Base-by-base conservation (phyloP, 2,113 vertebrate genomes). In the Dromiciops gliroides region DNA sequence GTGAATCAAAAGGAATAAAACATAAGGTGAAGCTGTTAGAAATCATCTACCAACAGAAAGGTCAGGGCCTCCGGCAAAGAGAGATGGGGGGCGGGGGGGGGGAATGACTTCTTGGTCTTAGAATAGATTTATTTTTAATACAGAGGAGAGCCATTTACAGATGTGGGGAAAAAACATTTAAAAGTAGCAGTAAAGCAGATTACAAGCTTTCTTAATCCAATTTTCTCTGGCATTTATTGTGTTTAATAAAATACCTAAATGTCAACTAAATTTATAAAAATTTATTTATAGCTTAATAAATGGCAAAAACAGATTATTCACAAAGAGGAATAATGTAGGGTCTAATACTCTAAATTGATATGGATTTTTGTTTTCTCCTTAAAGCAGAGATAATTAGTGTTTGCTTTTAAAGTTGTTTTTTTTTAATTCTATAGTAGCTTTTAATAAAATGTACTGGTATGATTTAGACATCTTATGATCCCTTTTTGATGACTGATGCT, bases 141-240 rank as follows among this genome's bases (percentile, higher is more conserved):
- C 53, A 98, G 93, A 98, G 51, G 95, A 98, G 94, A 93, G 92
- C 93, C 93, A 96, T 98, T 98, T 97, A 96, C 47, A 97, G 96
- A 95, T 97, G 97, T 91, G 95, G 94, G 96, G 51, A 96, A 95
- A 97, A 52, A 96, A 95, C 96, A 56, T 96, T 97, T 95, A 97
- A 94, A 97, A 93, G 94, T 97, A 95, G 95, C 95, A 98, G 92
- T 97, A 98, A 98, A 98, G 93, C 97, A 96, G 94, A 97, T 98
- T 98, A 98, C 95, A 98, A 98, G 98, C 97, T 97, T 98, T 97
- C 98, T 98, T 98, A 98, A 99, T 98, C 98, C 97, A 98, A 98
- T 98, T 98, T 98, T 95, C 94, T 93, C 96, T 98, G 98, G 98
- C 98, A 98, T 98, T 98, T 98, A 98, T 98, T 96, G 95, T 97